phyloP scores from a whole-genome alignment of 2,797 vertebrate species.

The Smutsia gigantea region DNA sequence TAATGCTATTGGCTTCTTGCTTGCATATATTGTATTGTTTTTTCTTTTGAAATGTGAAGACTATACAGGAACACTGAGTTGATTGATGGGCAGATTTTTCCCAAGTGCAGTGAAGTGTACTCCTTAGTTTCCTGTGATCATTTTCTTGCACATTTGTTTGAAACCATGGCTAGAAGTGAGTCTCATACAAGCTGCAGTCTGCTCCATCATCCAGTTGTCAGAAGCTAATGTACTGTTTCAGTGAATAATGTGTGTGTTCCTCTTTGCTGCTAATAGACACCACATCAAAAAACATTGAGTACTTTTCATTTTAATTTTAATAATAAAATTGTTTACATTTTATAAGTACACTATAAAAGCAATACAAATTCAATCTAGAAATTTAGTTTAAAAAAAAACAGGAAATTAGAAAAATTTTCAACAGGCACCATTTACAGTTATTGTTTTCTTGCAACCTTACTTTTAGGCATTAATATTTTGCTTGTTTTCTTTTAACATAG shows the following conservation, averaged over 20 bases:
- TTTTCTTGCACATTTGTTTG: neutral
- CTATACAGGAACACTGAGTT: neutral
- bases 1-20: neutral
- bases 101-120: neutral
- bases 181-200: neutral
- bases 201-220: neutral
- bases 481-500: neutral
- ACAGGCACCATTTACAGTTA: neutral
- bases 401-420: neutral
- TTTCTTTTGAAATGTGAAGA: neutral
- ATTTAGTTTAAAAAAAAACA: neutral
- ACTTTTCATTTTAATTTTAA: slow-evolving; percentile 2
- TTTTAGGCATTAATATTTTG: neutral
- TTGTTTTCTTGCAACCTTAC: neutral
- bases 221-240: neutral
- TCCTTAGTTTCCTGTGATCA: neutral
- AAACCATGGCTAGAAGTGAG: neutral
- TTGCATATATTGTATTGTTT: neutral
- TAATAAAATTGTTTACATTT: neutral
- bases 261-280: neutral
- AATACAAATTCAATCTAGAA: neutral
- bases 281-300: neutral
- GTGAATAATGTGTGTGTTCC: neutral
- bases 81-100: neutral
- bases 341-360: neutral